phyloP scores from a whole-genome alignment of 2,797 vertebrate species.

The Propithecus deckenii region DNA sequence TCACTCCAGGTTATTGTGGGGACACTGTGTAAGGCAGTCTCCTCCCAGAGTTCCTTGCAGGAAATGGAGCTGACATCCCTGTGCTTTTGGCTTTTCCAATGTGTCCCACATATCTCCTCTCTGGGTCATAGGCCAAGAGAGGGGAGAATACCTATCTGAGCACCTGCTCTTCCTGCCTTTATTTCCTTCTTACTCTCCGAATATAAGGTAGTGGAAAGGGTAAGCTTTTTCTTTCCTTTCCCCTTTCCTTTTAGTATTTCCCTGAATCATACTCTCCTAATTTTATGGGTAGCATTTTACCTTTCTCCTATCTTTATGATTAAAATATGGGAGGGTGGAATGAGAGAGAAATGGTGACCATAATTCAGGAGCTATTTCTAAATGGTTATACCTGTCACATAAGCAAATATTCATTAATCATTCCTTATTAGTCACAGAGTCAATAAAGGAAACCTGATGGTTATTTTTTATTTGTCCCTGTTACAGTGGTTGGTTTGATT shows the following conservation, averaged over 20 bases:
- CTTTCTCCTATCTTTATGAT: not conserved
- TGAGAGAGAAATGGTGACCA: not conserved
- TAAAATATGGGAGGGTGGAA: constrained; percentile 20
- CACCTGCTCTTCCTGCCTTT: not conserved
- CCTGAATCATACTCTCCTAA: not conserved
- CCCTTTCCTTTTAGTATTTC: constrained; percentile 18
- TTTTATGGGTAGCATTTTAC: not conserved
- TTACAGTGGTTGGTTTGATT: not conserved
- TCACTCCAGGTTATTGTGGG: not conserved
- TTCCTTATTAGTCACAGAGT: not conserved
- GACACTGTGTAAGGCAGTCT: not conserved
- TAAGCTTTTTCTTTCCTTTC: not conserved
- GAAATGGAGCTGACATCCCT: not conserved
- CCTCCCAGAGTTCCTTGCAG: not conserved
- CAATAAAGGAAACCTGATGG: not conserved
- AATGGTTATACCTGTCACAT: not conserved
- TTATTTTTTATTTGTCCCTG: constrained; percentile 9
- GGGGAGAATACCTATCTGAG: not conserved
- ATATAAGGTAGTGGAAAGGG: not conserved
- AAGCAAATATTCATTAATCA: not conserved
- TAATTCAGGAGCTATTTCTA: constrained; percentile 33
- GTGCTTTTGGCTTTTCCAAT: not conserved
- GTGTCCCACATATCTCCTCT: not conserved
- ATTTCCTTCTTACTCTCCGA: not conserved
- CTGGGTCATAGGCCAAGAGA: not conserved